phyloP scores from a whole-genome alignment of 2,888 invertebrate genomes.

The Ophion slaviceki region DNA sequence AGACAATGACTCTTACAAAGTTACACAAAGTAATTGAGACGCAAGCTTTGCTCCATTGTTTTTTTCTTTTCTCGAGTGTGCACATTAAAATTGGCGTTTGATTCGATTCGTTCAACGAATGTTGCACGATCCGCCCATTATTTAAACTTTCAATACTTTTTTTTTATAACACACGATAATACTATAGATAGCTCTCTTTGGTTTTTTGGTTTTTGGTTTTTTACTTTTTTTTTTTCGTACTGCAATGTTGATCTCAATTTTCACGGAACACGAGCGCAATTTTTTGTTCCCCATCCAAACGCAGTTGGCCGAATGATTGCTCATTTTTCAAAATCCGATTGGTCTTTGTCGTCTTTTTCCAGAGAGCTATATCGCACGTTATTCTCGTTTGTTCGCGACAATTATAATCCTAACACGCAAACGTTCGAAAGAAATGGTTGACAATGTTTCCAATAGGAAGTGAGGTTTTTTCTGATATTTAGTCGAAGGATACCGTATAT shows the following conservation, averaged over 20 bases:
- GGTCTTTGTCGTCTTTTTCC: slow-evolving; percentile 8
- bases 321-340: not conserved
- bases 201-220: not conserved
- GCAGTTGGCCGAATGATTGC: not conserved
- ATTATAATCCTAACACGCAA: slow-evolving; percentile 74
- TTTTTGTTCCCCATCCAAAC: not conserved
- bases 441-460: slow-evolving; percentile 72
- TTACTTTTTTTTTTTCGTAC: slow-evolving; percentile 1
- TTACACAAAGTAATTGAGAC: slow-evolving; percentile 21
- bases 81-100: slow-evolving; percentile 42
- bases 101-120: slow-evolving; percentile 58
- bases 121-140: slow-evolving; percentile 49
- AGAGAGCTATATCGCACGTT: slow-evolving; percentile 53
- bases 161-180: slow-evolving; percentile 45
- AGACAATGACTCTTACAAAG: slow-evolving; percentile 21
- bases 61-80: slow-evolving; percentile 21
- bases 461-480: slow-evolving; percentile 61
- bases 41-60: slow-evolving; percentile 46
- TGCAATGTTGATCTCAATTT: not conserved
- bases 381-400: slow-evolving; percentile 35
- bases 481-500: slow-evolving; percentile 62
- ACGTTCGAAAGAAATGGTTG: slow-evolving; percentile 78
- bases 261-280: not conserved
- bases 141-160: slow-evolving; percentile 35
- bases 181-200: slow-evolving; percentile 44